phyloP scores from a whole-genome alignment of 2,797 vertebrate genomes.

The Falco peregrinus region DNA sequence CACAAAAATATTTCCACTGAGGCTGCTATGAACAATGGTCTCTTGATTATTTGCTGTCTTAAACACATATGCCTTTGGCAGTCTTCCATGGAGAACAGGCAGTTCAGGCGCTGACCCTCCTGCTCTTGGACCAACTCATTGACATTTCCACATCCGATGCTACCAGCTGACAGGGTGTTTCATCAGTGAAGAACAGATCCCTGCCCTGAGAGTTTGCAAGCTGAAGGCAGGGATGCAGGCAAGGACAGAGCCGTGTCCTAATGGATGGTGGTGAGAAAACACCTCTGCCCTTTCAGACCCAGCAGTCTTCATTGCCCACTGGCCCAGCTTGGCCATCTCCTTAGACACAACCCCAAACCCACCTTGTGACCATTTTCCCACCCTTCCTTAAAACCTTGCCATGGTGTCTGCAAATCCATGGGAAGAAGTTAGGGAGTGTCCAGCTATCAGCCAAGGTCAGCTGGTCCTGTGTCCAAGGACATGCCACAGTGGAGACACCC shows the following conservation, averaged over 20 bases:
- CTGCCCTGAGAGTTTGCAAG: not conserved
- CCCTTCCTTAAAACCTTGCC: not conserved
- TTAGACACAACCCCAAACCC: not conserved
- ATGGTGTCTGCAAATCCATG: not conserved
- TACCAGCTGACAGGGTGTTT: not conserved
- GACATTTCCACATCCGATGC: not conserved
- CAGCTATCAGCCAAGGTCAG: too few relatives aligned
- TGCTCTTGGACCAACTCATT: accelerated
- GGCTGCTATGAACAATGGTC: conserved; percentile 44
- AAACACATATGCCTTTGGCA: conserved; percentile 11
- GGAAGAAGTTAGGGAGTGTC: not conserved
- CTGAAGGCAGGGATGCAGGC: not conserved
- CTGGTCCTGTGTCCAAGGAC: not conserved
- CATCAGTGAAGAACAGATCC: not conserved
- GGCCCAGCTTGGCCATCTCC: not conserved
- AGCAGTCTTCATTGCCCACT: not conserved
- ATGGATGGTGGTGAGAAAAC: not conserved
- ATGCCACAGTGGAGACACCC: not conserved
- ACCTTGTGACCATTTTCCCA: not conserved
- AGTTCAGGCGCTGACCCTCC: not conserved
- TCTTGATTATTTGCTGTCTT: conserved; percentile 11
- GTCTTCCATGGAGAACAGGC: not conserved
- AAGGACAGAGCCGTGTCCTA: not conserved
- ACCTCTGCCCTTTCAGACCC: not conserved
- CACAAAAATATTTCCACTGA: conserved; percentile 54